phyloP scores from a whole-genome alignment of 2,113 vertebrate genomes.

The Osmerus eperlanus region DNA sequence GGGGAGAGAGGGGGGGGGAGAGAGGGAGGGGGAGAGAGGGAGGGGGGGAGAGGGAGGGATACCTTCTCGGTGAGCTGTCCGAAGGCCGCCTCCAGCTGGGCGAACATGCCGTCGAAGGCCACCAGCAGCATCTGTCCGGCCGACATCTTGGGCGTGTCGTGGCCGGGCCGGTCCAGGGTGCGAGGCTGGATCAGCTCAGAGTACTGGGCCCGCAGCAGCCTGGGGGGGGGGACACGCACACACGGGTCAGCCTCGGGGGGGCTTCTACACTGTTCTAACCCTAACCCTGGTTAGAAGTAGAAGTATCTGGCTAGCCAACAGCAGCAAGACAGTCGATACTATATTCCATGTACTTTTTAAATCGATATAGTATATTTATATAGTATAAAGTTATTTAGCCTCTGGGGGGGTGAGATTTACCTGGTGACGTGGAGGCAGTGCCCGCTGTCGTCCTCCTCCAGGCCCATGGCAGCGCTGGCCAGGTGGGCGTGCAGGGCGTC shows the following conservation, averaged over 20 bases:
- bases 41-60: slow-evolving; percentile 16
- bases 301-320: too few relatives aligned
- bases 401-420: slow-evolving; percentile 46
- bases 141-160: slow-evolving; percentile 97
- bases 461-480: slow-evolving; percentile 79
- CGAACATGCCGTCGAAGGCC: slow-evolving; percentile 98
- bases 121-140: slow-evolving; percentile 98
- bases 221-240: slow-evolving; percentile 36
- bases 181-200: slow-evolving; percentile 95
- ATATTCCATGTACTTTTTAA: too few relatives aligned
- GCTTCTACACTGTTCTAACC: not conserved
- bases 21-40: not conserved
- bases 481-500: slow-evolving; percentile 86
- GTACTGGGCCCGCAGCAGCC: slow-evolving; percentile 91
- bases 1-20: not conserved
- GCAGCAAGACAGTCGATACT: too few relatives aligned
- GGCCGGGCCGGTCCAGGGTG: slow-evolving; percentile 77
- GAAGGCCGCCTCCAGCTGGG: slow-evolving; percentile 94
- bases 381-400: too few relatives aligned
- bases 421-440: slow-evolving; percentile 92
- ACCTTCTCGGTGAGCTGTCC: slow-evolving; percentile 95
- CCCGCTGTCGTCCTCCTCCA: slow-evolving; percentile 84
- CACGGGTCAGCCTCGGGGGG: not conserved
- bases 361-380: too few relatives aligned
- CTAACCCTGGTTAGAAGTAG: too few relatives aligned